A percentile compares a stretch with the other conserved stretches of the same genome.
phyloP scores from a whole-genome alignment of 64 coral and sea anemone species.

The Stichodactyla mertensii region DNA sequence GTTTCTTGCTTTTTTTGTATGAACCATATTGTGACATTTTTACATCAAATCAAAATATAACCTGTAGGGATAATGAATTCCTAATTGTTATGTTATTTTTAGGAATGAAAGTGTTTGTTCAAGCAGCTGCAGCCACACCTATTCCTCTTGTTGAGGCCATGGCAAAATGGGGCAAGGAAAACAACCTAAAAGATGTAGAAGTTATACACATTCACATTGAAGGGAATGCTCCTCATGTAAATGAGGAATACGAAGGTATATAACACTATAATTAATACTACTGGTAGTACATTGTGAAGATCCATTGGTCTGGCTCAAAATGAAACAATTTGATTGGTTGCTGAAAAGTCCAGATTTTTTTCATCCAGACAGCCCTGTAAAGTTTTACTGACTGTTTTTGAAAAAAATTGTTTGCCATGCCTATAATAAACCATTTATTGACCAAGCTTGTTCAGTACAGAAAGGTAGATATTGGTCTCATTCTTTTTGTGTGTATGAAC shows the following conservation, averaged over 20 bases:
- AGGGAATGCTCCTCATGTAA: constrained; percentile 46
- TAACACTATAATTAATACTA: not conserved
- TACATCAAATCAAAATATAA: not conserved
- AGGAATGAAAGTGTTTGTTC: constrained; percentile 95
- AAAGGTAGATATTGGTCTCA: no score
- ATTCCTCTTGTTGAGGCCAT: constrained; percentile 75
- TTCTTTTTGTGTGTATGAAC: no score
- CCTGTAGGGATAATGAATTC: not conserved
- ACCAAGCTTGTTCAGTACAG: no score
- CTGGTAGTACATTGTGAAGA: not conserved
- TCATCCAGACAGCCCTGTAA: no score
- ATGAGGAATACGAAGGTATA: constrained; percentile 86
- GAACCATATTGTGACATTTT: not conserved
- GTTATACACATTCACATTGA: constrained; percentile 96
- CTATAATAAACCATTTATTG: no score
- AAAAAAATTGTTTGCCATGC: no score
- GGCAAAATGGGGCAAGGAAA: constrained; percentile 75
- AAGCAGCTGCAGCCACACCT: constrained; percentile 85
- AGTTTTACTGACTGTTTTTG: no score
- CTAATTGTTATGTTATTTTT: not conserved
- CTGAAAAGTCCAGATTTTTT: no score
- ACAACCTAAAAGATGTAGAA: constrained; percentile 68
- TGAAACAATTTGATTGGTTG: no score
- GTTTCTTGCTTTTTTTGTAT: no score
- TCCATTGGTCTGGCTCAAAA: no score